Conservation (phyloP, 2,113 vertebrate species). For the Cephalopholis sonnerati region DNA sequence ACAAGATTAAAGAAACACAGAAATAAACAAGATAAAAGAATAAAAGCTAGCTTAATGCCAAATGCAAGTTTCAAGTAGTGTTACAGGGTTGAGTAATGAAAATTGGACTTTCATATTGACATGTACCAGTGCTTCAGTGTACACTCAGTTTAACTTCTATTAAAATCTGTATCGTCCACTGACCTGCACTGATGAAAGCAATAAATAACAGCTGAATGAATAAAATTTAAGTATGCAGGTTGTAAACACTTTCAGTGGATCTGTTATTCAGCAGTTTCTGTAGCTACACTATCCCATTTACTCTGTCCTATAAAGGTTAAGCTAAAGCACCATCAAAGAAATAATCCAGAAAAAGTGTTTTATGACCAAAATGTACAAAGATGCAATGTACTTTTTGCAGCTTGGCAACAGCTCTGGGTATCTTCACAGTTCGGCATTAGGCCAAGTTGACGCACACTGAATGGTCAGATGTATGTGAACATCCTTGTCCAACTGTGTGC, state of each 20-base stretch:
- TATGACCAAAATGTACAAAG: constrained; percentile 14
- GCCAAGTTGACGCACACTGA: neutral
- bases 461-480: neutral
- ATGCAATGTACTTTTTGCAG: neutral
- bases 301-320: neutral
- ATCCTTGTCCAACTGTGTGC: neutral
- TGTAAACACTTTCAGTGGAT: neutral
- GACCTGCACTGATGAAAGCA: neutral
- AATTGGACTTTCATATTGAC: neutral
- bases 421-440: neutral
- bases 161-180: neutral
- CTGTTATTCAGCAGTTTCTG: constrained; percentile 3
- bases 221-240: neutral
- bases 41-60: constrained; percentile 14
- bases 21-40: constrained; percentile 19
- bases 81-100: constrained; percentile 13
- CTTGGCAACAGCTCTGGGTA: neutral
- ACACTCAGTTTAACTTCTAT: neutral
- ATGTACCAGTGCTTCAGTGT: neutral
- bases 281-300: neutral
- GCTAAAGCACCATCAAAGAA: neutral
- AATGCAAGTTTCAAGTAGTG: neutral
- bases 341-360: constrained; percentile 3
- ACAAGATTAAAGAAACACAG: constrained; percentile 26
- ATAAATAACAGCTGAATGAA: neutral